Base-by-base conservation (phyloP, 2,797 vertebrate genomes). In the Xiphorhynchus erythropygius region DNA sequence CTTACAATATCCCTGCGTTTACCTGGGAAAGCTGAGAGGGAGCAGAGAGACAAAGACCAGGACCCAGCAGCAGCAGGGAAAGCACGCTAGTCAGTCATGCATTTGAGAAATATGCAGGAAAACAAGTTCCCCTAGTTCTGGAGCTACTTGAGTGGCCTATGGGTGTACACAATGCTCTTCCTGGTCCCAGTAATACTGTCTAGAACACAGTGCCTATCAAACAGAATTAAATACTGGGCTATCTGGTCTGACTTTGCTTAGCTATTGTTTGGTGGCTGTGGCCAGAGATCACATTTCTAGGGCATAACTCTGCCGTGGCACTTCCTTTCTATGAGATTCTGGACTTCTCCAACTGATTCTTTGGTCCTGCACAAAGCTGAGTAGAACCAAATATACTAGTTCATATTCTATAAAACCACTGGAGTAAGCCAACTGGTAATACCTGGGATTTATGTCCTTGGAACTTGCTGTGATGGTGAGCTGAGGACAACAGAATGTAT, bases 121-220 rank as follows among this genome's bases (percentile, higher is more conserved):
- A 85, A 68, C 95, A 84, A 62, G 87, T 89, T 95, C 19, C 53
- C 24, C 89, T 49, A 2, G 87, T 93, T 93, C 60, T 69, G 56
- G 41, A 74, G 49, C 63, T 70, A 10, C 7, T 27, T 64, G 77
- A 62, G 59, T 10, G 32, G 64, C 74, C 39, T 35, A 15, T 75
- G 52, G 65, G 41, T 60, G 33, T 27, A 35, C 33, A 23, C 2
- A 17, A 46, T 76, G 32, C 39, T 75, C n/a, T 22, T 80, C 67
- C 32, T 77, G 9, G 24, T 84, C 46, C 32, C 52, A 63, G 23
- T 25, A 81, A 37, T 4, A 7, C 59, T 59, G n/a, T 22, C 59
- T 59, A 67, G 67, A 83, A 90, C 84, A 7, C 28, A 87, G 35
- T 41, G 32, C 32, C 55, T 73, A 24, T 35, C 56, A 70, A 52